Evolutionary conservation across 2,797 vertebrate genomes (phyloP).

Genomic region (Sebastes trivittatus): DNA sequence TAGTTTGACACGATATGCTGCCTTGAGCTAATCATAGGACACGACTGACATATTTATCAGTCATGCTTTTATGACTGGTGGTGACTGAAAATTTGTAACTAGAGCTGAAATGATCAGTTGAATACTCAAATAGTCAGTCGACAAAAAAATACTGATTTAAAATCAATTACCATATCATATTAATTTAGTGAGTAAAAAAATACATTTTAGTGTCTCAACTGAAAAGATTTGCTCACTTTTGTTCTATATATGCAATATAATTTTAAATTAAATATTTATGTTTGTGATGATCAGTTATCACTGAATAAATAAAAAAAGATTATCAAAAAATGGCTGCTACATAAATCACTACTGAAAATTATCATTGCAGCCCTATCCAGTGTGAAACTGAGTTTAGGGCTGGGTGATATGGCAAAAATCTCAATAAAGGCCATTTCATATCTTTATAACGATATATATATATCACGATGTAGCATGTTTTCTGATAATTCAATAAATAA

Average conservation of each 20-base stretch:
- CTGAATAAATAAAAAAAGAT: background rate
- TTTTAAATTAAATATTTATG: background rate
- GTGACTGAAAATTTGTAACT: background rate
- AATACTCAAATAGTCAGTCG: background rate
- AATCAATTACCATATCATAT: background rate
- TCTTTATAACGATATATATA: too few species aligned
- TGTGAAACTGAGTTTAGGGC: background rate
- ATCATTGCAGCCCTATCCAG: background rate
- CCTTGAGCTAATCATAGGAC: background rate
- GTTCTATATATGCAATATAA: background rate
- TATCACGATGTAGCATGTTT: too few species aligned
- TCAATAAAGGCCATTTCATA: too few species aligned
- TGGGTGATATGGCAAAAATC: too few species aligned
- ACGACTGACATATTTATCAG: background rate
- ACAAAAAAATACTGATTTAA: background rate
- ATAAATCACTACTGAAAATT: background rate
- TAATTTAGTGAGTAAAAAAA: background rate
- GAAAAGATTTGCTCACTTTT: background rate
- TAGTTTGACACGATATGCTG: background rate
- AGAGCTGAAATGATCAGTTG: accelerated
- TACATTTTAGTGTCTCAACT: background rate
- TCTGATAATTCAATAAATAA: too few species aligned
- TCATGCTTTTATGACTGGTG: background rate
- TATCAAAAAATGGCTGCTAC: background rate
- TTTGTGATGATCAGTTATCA: background rate